Conservation (phyloP, 2,888 invertebrate genomes). For the Sinopyrophorus schimmeli region DNA sequence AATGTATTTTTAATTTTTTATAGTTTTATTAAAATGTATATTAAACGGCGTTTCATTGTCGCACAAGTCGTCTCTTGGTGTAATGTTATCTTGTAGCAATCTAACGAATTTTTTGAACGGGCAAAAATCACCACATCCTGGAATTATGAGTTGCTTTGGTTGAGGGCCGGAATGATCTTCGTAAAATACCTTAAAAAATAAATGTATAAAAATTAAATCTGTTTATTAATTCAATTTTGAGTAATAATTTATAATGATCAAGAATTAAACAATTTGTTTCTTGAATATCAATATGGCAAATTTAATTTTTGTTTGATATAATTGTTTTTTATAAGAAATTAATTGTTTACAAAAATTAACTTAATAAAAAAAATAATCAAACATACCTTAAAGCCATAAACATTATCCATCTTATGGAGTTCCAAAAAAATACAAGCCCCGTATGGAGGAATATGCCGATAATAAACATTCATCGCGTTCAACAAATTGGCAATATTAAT, state of each 20-base stretch:
- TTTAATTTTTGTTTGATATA: too few species aligned
- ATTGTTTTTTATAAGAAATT: too few species aligned
- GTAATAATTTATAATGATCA: too few species aligned
- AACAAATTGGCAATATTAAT: slow-evolving; percentile 65
- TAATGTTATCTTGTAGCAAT: slow-evolving; percentile 37
- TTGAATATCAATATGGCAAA: too few species aligned
- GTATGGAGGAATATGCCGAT: slow-evolving; percentile 49
- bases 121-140: slow-evolving; percentile 62
- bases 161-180: slow-evolving; percentile 57
- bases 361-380: not conserved
- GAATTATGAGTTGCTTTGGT: slow-evolving; percentile 58
- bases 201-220: too few species aligned
- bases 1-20: too few species aligned
- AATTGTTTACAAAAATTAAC: not conserved
- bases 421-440: slow-evolving; percentile 27
- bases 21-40: slow-evolving; percentile 1
- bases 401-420: slow-evolving; percentile 45
- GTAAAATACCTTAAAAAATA: slow-evolving; percentile 39
- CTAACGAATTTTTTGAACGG: slow-evolving; percentile 58
- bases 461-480: slow-evolving; percentile 62
- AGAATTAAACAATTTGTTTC: too few species aligned
- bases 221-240: too few species aligned
- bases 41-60: slow-evolving; percentile 48
- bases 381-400: slow-evolving; percentile 38
- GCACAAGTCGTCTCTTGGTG: slow-evolving; percentile 5